Evolutionary conservation across 2,797 vertebrate genomes (phyloP).

Genomic region (Poeciliopsis turneri): DNA sequence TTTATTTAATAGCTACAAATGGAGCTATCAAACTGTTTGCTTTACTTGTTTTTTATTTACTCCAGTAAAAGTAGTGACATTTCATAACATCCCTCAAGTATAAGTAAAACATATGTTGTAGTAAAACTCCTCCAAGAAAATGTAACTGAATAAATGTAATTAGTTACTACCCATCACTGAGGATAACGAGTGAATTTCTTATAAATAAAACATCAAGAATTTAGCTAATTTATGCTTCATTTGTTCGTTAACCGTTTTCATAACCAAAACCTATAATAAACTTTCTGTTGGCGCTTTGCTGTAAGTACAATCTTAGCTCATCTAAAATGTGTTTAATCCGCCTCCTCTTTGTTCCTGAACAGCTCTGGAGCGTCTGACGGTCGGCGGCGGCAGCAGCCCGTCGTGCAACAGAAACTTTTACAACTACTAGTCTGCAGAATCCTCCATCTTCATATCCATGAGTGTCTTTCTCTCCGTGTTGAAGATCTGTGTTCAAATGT

Average conservation of each 20-base stretch:
- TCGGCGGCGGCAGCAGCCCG: slow-evolving; percentile 65
- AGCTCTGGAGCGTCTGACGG: slow-evolving; percentile 77
- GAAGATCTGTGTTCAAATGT: neutral
- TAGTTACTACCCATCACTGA: neutral
- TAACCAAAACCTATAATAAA: neutral
- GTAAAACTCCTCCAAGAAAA: neutral
- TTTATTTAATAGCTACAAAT: neutral
- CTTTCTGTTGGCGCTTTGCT: neutral
- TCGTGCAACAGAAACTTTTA: slow-evolving; percentile 78
- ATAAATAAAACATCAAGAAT: neutral
- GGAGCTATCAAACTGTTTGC: neutral
- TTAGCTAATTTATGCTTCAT: neutral
- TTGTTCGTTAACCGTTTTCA: neutral
- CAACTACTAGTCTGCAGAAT: slow-evolving; percentile 54
- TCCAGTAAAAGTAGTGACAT: neutral
- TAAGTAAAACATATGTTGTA: neutral
- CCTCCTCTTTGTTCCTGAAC: slow-evolving; percentile 11
- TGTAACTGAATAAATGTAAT: neutral
- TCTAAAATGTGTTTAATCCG: neutral
- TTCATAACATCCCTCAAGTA: too few relatives aligned
- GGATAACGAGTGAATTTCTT: neutral
- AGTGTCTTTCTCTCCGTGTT: neutral
- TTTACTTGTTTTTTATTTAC: neutral
- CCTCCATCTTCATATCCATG: neutral
- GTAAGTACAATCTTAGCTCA: neutral